Conservation (phyloP, 2,888 invertebrate genomes). For the Congeria kusceri region DNA sequence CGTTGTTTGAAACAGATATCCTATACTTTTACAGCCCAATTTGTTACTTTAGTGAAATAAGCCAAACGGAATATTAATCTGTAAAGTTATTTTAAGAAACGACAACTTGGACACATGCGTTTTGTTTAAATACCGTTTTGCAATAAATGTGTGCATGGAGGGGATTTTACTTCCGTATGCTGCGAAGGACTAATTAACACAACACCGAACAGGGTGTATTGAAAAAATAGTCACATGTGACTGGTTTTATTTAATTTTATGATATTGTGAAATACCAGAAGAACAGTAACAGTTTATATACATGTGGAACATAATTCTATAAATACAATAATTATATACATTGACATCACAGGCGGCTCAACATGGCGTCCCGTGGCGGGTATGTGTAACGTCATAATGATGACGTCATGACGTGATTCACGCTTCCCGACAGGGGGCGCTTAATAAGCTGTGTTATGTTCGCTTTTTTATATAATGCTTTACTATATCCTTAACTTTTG, state of each 20-base stretch:
- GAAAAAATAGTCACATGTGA: constrained; percentile 80
- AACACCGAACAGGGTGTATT: constrained; percentile 48
- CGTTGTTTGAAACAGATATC: no score
- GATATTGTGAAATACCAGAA: constrained; percentile 71
- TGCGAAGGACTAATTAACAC: no score
- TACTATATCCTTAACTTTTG: no score
- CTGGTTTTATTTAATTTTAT: constrained; percentile 75
- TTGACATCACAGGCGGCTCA: constrained; percentile 61
- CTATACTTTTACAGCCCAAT: no score
- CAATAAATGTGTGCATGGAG: no score
- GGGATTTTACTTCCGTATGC: no score
- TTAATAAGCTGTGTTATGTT: constrained; percentile 6
- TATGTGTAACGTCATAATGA: background rate
- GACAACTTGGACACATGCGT: no score
- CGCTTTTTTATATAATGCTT: no score
- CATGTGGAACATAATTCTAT: constrained; percentile 50
- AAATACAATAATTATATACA: constrained; percentile 66
- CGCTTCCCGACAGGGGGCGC: background rate
- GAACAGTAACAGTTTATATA: constrained; percentile 74
- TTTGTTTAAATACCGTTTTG: no score
- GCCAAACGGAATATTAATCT: no score
- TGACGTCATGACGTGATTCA: constrained; percentile 2
- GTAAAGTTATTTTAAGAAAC: no score
- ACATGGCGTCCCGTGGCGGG: constrained; percentile 1
- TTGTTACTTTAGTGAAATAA: no score